A percentile compares a stretch with the other conserved stretches of the same genome.
Conservation (phyloP, 2,797 vertebrate species). For the Lerista edwardsae region DNA sequence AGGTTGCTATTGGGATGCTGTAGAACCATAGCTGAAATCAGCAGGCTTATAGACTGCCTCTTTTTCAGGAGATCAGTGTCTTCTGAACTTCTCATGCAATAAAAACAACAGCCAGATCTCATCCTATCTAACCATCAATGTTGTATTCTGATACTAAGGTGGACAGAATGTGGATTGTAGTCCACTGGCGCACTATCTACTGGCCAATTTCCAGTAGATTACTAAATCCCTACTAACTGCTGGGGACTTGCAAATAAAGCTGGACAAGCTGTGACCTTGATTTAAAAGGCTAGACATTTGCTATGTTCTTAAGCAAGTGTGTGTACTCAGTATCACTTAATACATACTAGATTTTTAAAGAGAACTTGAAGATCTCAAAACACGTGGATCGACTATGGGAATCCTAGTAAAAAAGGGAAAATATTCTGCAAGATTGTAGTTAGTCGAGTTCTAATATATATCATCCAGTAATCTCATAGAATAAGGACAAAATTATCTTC, state of each 20-base stretch:
- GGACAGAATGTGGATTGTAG: background rate
- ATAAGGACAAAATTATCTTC: conserved; percentile 15
- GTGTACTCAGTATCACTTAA: background rate
- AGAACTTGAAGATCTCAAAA: background rate
- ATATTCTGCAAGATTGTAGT: background rate
- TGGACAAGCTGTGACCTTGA: background rate
- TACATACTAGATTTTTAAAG: background rate
- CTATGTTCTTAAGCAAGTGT: background rate
- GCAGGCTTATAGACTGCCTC: background rate
- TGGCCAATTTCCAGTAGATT: background rate
- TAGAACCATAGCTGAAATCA: conserved; percentile 28
- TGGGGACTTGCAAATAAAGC: background rate
- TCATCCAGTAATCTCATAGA: conserved; percentile 36
- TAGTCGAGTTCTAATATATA: conserved; percentile 27
- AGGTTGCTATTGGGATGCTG: conserved; percentile 37
- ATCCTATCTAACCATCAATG: background rate
- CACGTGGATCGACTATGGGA: background rate
- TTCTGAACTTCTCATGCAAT: conserved; percentile 39
- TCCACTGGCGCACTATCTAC: background rate
- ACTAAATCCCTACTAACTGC: background rate
- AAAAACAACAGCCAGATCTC: conserved; percentile 29
- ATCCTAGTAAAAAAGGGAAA: background rate
- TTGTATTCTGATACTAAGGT: conserved; percentile 19
- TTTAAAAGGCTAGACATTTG: background rate
- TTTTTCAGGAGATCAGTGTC: conserved; percentile 32